phyloP scores from a whole-genome alignment of 2,113 vertebrate genomes.

The Dipodomys stephensi region DNA sequence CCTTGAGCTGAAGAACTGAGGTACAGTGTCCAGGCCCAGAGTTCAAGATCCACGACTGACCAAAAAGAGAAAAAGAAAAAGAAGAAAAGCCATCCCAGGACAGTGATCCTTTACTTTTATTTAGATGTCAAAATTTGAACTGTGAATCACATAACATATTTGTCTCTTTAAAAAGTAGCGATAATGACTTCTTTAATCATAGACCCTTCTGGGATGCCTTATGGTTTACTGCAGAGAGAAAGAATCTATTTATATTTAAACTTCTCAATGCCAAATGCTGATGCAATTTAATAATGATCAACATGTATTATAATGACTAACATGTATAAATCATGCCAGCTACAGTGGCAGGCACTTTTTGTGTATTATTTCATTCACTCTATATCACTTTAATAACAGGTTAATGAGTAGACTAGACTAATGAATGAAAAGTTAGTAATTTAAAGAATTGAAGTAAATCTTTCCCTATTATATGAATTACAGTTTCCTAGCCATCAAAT shows the following conservation, averaged over 20 bases:
- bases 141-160: neutral
- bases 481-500: neutral
- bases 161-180: neutral
- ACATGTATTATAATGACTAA: conserved; percentile 7
- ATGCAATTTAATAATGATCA: neutral
- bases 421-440: neutral
- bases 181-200: neutral
- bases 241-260: conserved; percentile 29
- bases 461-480: neutral
- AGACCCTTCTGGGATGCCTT: neutral
- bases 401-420: neutral
- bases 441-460: conserved; percentile 6
- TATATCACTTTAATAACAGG: conserved; percentile 13
- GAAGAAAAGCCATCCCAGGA: neutral
- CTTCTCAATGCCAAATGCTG: neutral
- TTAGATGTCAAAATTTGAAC: neutral
- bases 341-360: neutral
- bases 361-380: conserved; percentile 1
- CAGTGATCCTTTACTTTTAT: neutral
- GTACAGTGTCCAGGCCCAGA: too few species aligned
- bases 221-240: conserved; percentile 8
- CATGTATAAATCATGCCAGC: neutral
- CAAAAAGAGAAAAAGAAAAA: too few species aligned
- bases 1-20: too few species aligned
- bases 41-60: too few species aligned